Conservation (phyloP, 2,797 vertebrate genomes). For the Notoglanidium macrostoma region DNA sequence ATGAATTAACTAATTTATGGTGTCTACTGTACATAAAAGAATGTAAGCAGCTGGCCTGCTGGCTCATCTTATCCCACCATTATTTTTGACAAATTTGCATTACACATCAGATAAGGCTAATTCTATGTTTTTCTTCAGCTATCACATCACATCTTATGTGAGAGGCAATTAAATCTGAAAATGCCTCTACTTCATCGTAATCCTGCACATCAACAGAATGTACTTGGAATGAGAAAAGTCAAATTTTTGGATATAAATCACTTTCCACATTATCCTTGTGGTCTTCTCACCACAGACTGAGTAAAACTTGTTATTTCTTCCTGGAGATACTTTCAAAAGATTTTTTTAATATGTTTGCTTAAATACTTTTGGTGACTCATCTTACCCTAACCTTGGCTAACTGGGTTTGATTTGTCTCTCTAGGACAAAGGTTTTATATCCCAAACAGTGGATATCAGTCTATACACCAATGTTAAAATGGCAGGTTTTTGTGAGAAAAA, state of each 20-base stretch:
- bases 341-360: neutral
- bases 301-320: constrained; percentile 18
- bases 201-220: constrained; percentile 26
- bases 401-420: neutral
- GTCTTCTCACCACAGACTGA: constrained; percentile 1
- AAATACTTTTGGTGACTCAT: constrained; percentile 6
- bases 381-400: neutral
- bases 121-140: constrained; percentile 10
- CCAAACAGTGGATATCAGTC: neutral
- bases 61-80: neutral
- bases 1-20: neutral
- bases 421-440: neutral
- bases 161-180: constrained; percentile 15
- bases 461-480: no score
- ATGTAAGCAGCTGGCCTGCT: constrained; percentile 4
- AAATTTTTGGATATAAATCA: constrained; percentile 28
- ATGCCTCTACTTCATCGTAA: constrained; percentile 14
- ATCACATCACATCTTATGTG: neutral
- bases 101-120: neutral
- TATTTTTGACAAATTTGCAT: neutral
- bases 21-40: neutral
- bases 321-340: constrained; percentile 24
- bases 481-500: no score
- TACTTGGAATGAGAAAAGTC: constrained; percentile 27
- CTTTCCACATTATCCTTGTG: constrained; percentile 27